Evolutionary conservation across 64 coral and sea anemone genomes (phyloP).

Genomic region (Actinia tenebrosa): DNA sequence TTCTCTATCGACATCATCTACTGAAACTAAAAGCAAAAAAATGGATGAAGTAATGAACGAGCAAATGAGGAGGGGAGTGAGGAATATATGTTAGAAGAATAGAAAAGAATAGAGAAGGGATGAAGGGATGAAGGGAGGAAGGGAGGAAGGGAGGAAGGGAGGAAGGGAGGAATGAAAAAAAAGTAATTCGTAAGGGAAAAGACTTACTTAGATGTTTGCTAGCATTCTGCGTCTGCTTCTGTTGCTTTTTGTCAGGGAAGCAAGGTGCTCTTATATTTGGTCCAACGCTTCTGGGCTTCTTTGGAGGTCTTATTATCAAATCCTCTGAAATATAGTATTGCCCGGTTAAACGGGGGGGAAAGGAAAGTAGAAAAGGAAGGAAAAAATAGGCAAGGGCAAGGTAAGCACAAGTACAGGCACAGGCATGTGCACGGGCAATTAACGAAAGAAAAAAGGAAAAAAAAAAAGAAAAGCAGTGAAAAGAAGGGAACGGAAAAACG

Average conservation of each 20-base stretch:
- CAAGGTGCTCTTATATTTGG: neutral
- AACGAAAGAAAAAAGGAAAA: too few relatives aligned
- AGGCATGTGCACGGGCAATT: too few relatives aligned
- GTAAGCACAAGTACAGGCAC: neutral
- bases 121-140: neutral
- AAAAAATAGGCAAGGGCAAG: neutral
- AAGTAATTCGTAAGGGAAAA: neutral
- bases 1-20: neutral
- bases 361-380: neutral
- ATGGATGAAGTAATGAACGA: neutral
- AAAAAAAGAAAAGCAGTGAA: neutral
- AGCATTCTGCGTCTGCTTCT: neutral
- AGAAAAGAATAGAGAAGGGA: too few relatives aligned
- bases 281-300: neutral
- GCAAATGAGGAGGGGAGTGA: too few relatives aligned
- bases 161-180: too few relatives aligned
- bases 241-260: neutral
- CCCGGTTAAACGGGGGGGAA: neutral
- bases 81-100: too few relatives aligned
- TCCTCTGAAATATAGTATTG: neutral
- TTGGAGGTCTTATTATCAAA: neutral
- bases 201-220: neutral
- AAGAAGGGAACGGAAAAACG: neutral
- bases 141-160: neutral
- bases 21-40: slow-evolving; percentile 1